Conservation (phyloP, 2,888 invertebrate genomes). For the Mimas tiliae region DNA sequence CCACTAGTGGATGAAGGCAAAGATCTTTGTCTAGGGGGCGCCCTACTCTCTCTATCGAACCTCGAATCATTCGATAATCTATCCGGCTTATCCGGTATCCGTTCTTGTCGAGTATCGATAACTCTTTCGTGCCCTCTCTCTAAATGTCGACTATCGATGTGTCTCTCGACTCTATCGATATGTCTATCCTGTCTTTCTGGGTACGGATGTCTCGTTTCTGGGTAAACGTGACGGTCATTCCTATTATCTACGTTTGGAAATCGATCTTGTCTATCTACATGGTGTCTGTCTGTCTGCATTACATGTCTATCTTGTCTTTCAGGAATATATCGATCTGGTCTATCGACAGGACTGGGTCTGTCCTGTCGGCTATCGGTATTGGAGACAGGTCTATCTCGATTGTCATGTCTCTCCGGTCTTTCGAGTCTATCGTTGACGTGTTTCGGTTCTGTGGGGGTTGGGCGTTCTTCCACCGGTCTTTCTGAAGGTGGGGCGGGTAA, state of each 20-base stretch:
- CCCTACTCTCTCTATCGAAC: constrained; percentile 61
- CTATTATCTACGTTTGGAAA: constrained; percentile 15
- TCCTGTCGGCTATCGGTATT: constrained; percentile 39
- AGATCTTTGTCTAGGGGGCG: constrained; percentile 74
- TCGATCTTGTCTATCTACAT: constrained; percentile 27
- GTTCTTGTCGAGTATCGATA: constrained; percentile 30
- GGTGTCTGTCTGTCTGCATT: constrained; percentile 31
- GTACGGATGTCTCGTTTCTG: constrained; percentile 2
- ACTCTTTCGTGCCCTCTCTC: constrained; percentile 31
- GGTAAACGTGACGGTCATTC: background rate
- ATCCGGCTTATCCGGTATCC: constrained; percentile 49
- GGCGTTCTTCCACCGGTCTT: constrained; percentile 43
- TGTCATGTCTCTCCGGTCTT: constrained; percentile 37
- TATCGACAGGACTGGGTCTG: constrained; percentile 36
- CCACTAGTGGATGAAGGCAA: constrained; percentile 68
- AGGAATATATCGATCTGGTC: constrained; percentile 39
- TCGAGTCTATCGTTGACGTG: constrained; percentile 33
- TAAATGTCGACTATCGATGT: constrained; percentile 28
- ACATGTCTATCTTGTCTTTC: constrained; percentile 26
- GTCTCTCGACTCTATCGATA: constrained; percentile 30
- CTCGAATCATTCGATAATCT: constrained; percentile 46
- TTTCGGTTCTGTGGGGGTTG: constrained; percentile 45
- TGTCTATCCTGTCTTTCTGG: constrained; percentile 34
- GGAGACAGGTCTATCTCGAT: constrained; percentile 31
- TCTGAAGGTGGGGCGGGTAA: constrained; percentile 75